Evolutionary conservation across 2,888 invertebrate species (phyloP).

Genomic region (Digitonthophagus gazella): DNA sequence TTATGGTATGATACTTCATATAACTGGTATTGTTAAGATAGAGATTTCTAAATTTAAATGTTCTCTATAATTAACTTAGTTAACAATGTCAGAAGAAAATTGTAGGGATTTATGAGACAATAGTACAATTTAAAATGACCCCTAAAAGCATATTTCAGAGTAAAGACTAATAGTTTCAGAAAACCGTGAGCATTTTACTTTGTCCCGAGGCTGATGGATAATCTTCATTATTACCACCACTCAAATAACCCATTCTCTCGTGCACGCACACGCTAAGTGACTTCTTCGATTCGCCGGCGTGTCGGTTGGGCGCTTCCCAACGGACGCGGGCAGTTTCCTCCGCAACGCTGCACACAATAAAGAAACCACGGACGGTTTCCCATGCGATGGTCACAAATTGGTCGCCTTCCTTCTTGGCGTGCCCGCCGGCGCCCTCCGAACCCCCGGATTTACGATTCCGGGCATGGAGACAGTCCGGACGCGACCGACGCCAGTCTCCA

Average conservation of each 20-base stretch:
- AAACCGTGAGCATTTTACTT: not conserved
- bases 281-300: not conserved
- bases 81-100: too few relatives aligned
- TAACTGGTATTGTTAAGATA: too few relatives aligned
- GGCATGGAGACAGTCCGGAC: not conserved
- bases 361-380: slow-evolving; percentile 16
- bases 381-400: slow-evolving; percentile 18
- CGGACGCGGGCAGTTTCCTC: slow-evolving; percentile 2
- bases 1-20: too few relatives aligned
- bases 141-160: too few relatives aligned
- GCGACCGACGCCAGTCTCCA: not conserved
- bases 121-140: not conserved
- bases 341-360: slow-evolving; percentile 14
- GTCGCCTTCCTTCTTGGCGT: not conserved
- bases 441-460: not conserved
- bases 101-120: too few relatives aligned
- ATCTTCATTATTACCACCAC: not conserved
- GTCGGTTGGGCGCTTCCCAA: not conserved
- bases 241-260: not conserved
- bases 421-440: not conserved
- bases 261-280: not conserved
- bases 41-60: too few relatives aligned
- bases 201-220: not conserved
- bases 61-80: too few relatives aligned
- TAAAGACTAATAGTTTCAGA: too few relatives aligned